A percentile compares a stretch with the other conserved stretches of the same genome.
phyloP scores from a whole-genome alignment of 2,797 vertebrate genomes.

The Tadarida brasiliensis region DNA sequence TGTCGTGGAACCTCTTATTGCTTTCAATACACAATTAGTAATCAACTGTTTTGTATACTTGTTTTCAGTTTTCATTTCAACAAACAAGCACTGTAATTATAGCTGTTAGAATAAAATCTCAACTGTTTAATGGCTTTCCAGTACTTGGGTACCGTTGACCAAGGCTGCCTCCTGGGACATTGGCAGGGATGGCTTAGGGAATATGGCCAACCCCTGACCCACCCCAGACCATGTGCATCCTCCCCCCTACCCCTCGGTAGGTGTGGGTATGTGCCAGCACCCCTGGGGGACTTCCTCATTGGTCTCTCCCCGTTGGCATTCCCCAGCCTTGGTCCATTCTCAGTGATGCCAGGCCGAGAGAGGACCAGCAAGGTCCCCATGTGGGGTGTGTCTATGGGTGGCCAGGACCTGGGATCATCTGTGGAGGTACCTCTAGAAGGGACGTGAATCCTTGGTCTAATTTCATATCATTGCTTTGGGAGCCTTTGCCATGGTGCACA shows the following conservation, averaged over 20 bases:
- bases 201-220: neutral
- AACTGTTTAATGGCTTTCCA: constrained; percentile 87
- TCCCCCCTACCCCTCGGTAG: too few species aligned
- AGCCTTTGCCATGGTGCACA: neutral
- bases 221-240: neutral
- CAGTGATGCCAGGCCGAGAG: neutral
- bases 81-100: constrained; percentile 96
- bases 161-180: neutral
- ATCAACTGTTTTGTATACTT: constrained; percentile 94
- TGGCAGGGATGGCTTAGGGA: too few species aligned
- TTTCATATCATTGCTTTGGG: neutral
- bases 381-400: neutral
- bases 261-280: neutral
- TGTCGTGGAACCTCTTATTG: constrained; percentile 90
- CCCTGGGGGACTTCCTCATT: neutral
- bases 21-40: constrained; percentile 91
- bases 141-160: neutral
- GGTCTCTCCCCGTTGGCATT: neutral
- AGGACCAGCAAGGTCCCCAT: neutral
- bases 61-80: constrained; percentile 92
- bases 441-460: too few species aligned
- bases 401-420: neutral
- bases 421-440: too few species aligned
- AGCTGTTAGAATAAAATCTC: constrained; percentile 93
- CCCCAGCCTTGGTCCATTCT: neutral